These are phyloP conservation scores for Machaerirhynchus nigripectus DNA, from an alignment of 2,113 vertebrate genomes.

Conservation along the genomic window DNA sequence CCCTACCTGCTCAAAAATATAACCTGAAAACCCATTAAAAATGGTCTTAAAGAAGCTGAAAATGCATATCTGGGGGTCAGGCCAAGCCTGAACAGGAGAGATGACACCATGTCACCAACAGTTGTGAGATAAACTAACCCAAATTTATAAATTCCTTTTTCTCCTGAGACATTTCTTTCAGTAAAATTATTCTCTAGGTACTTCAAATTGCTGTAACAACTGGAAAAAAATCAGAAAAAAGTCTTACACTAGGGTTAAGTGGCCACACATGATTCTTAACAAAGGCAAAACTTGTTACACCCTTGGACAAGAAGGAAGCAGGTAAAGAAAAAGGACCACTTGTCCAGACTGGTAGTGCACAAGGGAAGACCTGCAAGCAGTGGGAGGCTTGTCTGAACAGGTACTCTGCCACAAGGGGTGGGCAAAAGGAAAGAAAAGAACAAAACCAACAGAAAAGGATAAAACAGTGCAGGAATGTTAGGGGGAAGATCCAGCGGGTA, in stretches of 20 bases:
- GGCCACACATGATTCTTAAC: not conserved
- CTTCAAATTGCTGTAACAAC: not conserved
- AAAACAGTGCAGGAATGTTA: not conserved
- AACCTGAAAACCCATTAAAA: not conserved
- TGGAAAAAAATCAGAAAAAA: not conserved
- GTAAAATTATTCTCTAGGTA: not conserved
- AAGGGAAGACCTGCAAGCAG: not conserved
- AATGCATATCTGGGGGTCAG: accelerated
- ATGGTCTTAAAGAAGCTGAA: not conserved
- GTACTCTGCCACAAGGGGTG: not conserved
- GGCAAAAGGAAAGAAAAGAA: not conserved
- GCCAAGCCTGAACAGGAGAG: accelerated
- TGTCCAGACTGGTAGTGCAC: not conserved
- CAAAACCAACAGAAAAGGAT: not conserved
- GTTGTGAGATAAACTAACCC: not conserved
- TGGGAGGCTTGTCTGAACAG: not conserved
- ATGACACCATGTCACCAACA: not conserved
- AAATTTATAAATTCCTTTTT: not conserved
- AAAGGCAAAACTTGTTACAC: not conserved
- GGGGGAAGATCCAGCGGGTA: not conserved
- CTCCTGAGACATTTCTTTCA: not conserved
- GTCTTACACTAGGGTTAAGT: not conserved
- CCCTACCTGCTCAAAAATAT: not conserved
- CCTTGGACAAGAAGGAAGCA: not conserved
- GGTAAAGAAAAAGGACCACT: not conserved